phyloP scores from a whole-genome alignment of 2,888 invertebrate species.

The Tolmerus cingulatus region DNA sequence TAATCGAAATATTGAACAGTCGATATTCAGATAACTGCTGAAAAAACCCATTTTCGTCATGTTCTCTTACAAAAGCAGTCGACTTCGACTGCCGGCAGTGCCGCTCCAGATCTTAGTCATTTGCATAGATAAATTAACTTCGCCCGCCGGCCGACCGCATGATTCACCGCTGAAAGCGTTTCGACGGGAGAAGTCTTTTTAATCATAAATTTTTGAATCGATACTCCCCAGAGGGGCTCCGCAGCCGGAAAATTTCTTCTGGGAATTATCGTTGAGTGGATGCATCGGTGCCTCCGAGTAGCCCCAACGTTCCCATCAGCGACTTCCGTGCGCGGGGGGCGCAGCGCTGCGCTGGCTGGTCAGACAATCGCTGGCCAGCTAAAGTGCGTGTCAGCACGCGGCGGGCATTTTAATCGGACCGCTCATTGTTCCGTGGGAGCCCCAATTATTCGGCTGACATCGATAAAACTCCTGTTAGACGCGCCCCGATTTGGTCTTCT shows the following conservation, averaged over 20 bases:
- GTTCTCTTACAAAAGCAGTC: neutral
- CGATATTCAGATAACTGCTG: neutral
- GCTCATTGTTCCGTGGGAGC: neutral
- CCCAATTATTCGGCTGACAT: conserved; percentile 5
- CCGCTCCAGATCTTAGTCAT: conserved; percentile 11
- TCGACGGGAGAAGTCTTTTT: neutral
- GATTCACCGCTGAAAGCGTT: neutral
- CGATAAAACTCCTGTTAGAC: conserved; percentile 35
- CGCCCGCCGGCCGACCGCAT: neutral
- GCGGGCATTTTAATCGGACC: conserved; percentile 1
- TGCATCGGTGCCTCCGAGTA: neutral
- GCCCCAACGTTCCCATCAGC: neutral
- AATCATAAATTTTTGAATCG: neutral
- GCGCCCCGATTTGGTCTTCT: neutral
- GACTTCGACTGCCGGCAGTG: neutral
- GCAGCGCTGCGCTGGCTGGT: neutral
- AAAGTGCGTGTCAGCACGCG: conserved; percentile 9
- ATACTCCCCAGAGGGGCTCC: neutral
- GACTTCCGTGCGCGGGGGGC: neutral
- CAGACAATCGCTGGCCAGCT: neutral
- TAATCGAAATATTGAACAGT: neutral
- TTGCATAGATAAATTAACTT: conserved; percentile 8
- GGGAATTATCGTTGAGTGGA: neutral
- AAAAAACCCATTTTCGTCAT: neutral
- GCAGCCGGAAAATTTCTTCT: neutral